Evolutionary conservation across 2,113 vertebrate genomes (phyloP).

Genomic region (Megaceryle torquata): DNA sequence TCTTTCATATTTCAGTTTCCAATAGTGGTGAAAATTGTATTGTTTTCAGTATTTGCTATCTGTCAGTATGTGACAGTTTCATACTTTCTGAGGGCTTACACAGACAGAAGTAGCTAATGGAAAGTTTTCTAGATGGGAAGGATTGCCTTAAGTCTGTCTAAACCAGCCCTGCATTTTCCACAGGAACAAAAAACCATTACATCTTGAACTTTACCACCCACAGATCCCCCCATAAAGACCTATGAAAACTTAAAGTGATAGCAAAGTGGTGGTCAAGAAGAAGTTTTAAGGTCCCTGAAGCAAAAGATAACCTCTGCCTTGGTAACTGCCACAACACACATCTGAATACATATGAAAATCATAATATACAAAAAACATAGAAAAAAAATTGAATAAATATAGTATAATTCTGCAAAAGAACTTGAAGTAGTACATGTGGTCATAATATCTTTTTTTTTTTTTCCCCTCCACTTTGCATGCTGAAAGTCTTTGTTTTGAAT

Average conservation of each 20-base stretch:
- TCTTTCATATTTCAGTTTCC: background rate
- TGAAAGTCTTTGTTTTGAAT: background rate
- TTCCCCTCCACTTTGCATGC: fast-evolving
- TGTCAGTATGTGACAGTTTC: background rate
- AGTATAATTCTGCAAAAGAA: background rate
- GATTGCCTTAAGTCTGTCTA: background rate
- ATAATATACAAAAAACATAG: background rate
- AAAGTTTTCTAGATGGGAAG: background rate
- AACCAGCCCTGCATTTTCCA: background rate
- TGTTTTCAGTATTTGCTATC: background rate
- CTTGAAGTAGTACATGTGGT: background rate
- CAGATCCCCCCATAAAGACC: background rate
- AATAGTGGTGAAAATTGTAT: background rate
- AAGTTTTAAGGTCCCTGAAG: background rate
- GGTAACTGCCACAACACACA: background rate
- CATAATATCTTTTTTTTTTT: background rate
- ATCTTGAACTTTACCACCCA: background rate
- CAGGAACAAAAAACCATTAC: background rate
- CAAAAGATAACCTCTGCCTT: background rate
- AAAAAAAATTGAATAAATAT: background rate
- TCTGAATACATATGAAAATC: background rate
- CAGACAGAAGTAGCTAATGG: background rate
- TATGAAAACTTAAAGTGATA: background rate
- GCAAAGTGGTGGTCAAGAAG: background rate
- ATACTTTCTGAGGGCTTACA: background rate